Evolutionary conservation across 2,888 invertebrate species (phyloP), one percentile per base, ranked within the genome.

Genomic region (Sphinx pinastri): DNA sequence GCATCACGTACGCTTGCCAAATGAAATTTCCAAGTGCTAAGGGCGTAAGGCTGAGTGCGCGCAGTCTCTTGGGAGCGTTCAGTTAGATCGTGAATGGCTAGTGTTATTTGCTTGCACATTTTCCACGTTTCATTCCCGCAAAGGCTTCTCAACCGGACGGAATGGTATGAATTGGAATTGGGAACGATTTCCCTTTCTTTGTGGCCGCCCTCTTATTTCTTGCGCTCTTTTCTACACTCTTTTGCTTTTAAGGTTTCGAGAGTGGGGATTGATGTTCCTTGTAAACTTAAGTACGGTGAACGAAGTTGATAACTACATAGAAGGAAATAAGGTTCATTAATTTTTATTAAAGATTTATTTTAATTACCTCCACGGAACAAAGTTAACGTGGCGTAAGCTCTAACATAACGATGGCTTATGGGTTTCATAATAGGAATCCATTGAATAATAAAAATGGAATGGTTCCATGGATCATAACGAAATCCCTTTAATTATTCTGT

Each of bases 1-100:
- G 83, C 77, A 79, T 87, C 93, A 93, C 93, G 93, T 93, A 91
- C 89, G 75, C 81, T 80, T 85, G 76, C 85, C 86, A 88, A 92
- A 92, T 92, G 89, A 92, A 92, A 91, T 92, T 91, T 89, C 87
- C 84, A 85, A 89, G 87, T 83, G 85, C 83, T 85, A 83, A 86
- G 83, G 82, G 84, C 82, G 84, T 81, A 83, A 78, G 80, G 81
- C 81, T 81, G 79, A 75, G 75, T 77, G 75, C 72, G 75, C 76
- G 74, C 73, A 73, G 73, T 83, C 87, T 81, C 83, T 49, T 72
- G 86, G 84, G 85, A 80, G 73, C 74, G 77, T 79, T 84, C 80
- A 74, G 79, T 77, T 75, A 74, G 73, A 78, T 79, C 76, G 77
- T 79, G 82, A 84, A 87, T 81, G 77, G 82, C 76, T 76, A 75